Percentiles rank a stretch among this genome's conserved stretches.
phyloP scores from a whole-genome alignment of 1,140 invertebrate species.

The Pseudomyrmex cubaensis region DNA sequence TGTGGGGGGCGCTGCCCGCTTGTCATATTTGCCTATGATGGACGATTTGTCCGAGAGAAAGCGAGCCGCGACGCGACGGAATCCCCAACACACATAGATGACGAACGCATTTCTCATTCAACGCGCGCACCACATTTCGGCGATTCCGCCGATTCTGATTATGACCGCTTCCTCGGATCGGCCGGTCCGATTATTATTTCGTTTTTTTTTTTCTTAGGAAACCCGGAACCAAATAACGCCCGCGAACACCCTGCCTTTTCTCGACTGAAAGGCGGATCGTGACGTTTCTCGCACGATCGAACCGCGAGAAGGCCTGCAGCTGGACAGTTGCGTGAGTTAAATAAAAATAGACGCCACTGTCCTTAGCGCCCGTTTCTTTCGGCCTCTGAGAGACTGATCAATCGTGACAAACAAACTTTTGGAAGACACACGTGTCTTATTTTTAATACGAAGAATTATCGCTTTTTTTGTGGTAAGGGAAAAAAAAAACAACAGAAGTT shows the following conservation, averaged over 20 bases:
- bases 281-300: slow-evolving; percentile 54
- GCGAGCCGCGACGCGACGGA: slow-evolving; percentile 75
- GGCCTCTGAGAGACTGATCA: slow-evolving; percentile 19
- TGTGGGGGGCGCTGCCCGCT: slow-evolving; percentile 81
- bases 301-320: slow-evolving; percentile 56
- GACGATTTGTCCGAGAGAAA: slow-evolving; percentile 81
- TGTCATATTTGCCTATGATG: slow-evolving; percentile 86
- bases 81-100: slow-evolving; percentile 75
- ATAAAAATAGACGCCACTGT: slow-evolving; percentile 54
- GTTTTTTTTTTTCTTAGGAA: slow-evolving; percentile 10
- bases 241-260: slow-evolving; percentile 25
- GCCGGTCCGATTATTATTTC: slow-evolving; percentile 59
- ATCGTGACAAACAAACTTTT: slow-evolving; percentile 15
- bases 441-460: neutral
- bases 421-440: neutral
- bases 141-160: slow-evolving; percentile 79
- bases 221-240: neutral
- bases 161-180: slow-evolving; percentile 74
- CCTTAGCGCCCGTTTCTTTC: slow-evolving; percentile 52
- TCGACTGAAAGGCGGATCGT: slow-evolving; percentile 55
- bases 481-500: neutral
- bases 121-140: slow-evolving; percentile 77
- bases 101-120: slow-evolving; percentile 81
- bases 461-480: neutral
- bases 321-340: slow-evolving; percentile 65